Conservation (phyloP, 2,888 invertebrate species). For the Diplolepis rosae region DNA sequence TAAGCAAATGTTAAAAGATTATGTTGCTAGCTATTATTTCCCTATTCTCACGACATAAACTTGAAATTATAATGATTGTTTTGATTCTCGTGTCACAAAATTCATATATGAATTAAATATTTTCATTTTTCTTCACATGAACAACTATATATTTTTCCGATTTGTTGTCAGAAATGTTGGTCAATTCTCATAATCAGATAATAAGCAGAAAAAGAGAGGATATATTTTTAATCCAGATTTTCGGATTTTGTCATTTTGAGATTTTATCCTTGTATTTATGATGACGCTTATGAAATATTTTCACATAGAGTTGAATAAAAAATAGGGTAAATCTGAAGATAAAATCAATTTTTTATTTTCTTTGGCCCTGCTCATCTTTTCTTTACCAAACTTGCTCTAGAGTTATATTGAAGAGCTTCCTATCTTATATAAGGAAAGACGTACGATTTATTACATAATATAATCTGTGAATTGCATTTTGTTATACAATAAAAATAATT, state of each 20-base stretch:
- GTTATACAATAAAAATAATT: background rate
- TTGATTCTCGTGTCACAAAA: background rate
- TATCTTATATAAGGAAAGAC: constrained; percentile 6
- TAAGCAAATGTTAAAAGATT: background rate
- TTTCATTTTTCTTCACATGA: too few species aligned
- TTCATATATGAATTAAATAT: too few species aligned
- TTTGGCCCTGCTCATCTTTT: background rate
- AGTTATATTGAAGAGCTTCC: background rate
- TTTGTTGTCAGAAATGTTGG: too few species aligned
- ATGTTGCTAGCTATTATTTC: background rate
- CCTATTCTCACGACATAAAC: background rate
- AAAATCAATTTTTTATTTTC: background rate
- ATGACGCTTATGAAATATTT: background rate
- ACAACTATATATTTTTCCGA: too few species aligned
- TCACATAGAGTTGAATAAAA: background rate
- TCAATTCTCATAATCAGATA: too few species aligned
- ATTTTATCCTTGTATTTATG: too few species aligned
- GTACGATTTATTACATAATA: constrained; percentile 34
- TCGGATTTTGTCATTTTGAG: too few species aligned
- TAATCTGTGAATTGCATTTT: background rate
- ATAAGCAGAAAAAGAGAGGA: too few species aligned
- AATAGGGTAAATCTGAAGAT: background rate
- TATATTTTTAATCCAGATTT: too few species aligned
- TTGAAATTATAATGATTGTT: background rate
- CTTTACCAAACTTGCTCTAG: background rate